Evolutionary conservation across 2,888 invertebrate species (phyloP), one percentile per base, ranked within the genome.

Genomic region (Idaea biselata): DNA sequence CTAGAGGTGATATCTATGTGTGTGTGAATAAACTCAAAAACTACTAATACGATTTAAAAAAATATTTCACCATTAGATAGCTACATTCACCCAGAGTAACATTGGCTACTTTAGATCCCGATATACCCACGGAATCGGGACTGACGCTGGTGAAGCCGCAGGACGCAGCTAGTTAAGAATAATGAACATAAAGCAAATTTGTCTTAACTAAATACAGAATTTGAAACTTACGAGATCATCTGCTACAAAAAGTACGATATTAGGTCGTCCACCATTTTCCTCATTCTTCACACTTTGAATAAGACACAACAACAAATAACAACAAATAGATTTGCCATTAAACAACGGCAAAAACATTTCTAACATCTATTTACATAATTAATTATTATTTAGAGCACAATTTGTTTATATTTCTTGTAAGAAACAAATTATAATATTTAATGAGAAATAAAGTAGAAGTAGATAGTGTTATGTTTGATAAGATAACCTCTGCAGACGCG

Each of bases 201-300:
- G 25, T 25, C 5, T 25, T 25, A 25, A 25, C 1, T 25, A 25
- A 25, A 25, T 25, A 25, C 25, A 25, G 5, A 25, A 62, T 54
- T 11, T 16, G 17, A 44, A 58, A 67, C 94, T 93, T 90, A 97
- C 97, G 95, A 97, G 87, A 87, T 97, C 97, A 93, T 97, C 97
- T 14, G 96, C 96, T 67, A 97, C 86, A 68, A 97, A 96, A 57
- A 97, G 91, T 61, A 97, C 93, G 65, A 97, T 95, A 84, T 97
- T 94, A 6, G 96, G 71, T 16, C 60, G 56, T 2, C 57, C 44
- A 8, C 33, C 16, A 62, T 58, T 59, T 56, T 54, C 62, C 56
- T 63, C 33, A 55, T 33, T 18, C 58, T 53, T 54, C 55, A 59
- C 57, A 16, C 11, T 14, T 44, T 44, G 44, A 44, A 61, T 8